Percentiles rank a stretch among this genome's conserved stretches.
Conservation (phyloP, 2,797 vertebrate species). For the Chromobotia macracanthus region DNA sequence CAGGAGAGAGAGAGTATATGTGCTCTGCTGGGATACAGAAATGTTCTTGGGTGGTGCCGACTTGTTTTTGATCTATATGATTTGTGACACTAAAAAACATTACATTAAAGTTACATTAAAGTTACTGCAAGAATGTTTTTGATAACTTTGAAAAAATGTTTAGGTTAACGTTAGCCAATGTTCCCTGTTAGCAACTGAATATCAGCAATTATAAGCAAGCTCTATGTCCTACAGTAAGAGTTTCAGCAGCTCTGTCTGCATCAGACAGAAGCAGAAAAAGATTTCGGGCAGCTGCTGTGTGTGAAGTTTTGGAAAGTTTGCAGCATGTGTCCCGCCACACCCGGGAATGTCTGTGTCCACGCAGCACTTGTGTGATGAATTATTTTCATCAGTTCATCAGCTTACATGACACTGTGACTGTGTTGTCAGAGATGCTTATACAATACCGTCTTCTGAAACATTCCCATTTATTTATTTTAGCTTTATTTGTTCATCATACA, state of each 20-base stretch:
- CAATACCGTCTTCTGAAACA: not conserved
- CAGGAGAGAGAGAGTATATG: too few relatives aligned
- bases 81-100: too few relatives aligned
- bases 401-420: slow-evolving; percentile 12
- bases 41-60: too few relatives aligned
- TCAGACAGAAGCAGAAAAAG: not conserved
- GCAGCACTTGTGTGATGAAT: slow-evolving; percentile 31
- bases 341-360: slow-evolving; percentile 14
- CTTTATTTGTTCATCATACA: not conserved
- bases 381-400: not conserved
- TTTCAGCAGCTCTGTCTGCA: not conserved
- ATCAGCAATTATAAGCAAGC: too few relatives aligned
- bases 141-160: too few relatives aligned
- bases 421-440: not conserved
- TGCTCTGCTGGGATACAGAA: too few relatives aligned
- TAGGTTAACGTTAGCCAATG: too few relatives aligned
- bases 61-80: too few relatives aligned
- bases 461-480: not conserved
- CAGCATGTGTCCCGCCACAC: slow-evolving; percentile 35
- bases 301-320: slow-evolving; percentile 2
- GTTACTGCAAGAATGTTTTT: too few relatives aligned
- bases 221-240: not conserved
- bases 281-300: not conserved
- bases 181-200: too few relatives aligned
- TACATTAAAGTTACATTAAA: too few relatives aligned